Percentiles rank a stretch among this genome's conserved stretches.
phyloP scores from a whole-genome alignment of 2,113 vertebrate species.

The Mustela lutreola region DNA sequence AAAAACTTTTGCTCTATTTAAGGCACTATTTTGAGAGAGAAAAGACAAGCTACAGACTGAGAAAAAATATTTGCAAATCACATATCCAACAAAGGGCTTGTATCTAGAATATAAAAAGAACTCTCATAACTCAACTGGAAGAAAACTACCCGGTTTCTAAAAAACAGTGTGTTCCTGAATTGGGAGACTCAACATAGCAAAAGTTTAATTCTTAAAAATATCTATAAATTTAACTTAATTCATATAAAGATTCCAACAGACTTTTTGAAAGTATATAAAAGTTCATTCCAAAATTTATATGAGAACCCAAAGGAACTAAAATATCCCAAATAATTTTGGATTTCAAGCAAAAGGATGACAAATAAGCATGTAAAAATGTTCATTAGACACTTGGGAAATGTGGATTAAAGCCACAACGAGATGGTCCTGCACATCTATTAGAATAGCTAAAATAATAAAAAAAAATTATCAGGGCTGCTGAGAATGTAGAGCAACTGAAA shows the following conservation, averaged over 20 bases:
- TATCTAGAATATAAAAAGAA: not conserved
- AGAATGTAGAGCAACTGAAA: not conserved
- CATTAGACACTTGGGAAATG: not conserved
- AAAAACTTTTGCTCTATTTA: not conserved
- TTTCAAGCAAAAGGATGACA: not conserved
- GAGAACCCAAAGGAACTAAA: slow-evolving; percentile 4
- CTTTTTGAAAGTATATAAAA: not conserved
- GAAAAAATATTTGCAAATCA: slow-evolving; percentile 11
- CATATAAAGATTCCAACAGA: not conserved
- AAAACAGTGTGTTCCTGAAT: not conserved
- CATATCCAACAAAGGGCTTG: not conserved
- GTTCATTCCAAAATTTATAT: not conserved
- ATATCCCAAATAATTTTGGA: not conserved
- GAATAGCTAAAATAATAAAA: not conserved
- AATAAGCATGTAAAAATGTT: not conserved
- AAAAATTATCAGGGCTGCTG: not conserved
- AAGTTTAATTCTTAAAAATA: not conserved
- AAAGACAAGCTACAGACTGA: not conserved
- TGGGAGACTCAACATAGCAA: not conserved
- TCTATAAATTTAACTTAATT: not conserved
- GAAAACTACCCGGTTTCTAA: not conserved
- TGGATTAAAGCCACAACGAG: not conserved
- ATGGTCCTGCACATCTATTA: not conserved
- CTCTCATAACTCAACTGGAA: not conserved
- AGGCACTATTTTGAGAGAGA: not conserved